Conservation (phyloP, 2,113 vertebrate genomes). For the Melanotaenia duboulayi region DNA sequence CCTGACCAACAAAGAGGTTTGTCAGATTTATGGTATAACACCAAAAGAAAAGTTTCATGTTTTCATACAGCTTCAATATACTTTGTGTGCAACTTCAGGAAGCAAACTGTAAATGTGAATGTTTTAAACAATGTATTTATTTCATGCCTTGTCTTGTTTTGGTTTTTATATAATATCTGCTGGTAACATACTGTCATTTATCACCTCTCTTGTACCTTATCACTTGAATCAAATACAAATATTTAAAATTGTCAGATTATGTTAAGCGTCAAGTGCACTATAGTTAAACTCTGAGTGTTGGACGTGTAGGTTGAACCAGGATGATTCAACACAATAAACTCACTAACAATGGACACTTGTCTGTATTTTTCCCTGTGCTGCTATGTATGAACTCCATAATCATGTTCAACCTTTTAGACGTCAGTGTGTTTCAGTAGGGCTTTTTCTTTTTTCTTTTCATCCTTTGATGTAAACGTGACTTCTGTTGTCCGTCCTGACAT, state of each 20-base stretch:
- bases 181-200: constrained; percentile 36
- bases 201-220: constrained; percentile 43
- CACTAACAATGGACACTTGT: constrained; percentile 37
- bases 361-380: background rate
- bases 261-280: constrained; percentile 45
- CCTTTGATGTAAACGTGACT: too few species aligned
- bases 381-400: background rate
- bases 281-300: constrained; percentile 46
- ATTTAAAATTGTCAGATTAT: constrained; percentile 41
- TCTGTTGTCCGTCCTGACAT: constrained; percentile 34
- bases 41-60: background rate
- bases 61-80: constrained; percentile 31
- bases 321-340: constrained; percentile 75
- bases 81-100: constrained; percentile 53
- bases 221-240: constrained; percentile 41
- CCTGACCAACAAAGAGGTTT: background rate
- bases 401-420: background rate
- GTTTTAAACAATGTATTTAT: constrained; percentile 74
- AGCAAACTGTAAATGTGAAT: constrained; percentile 67
- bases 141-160: constrained; percentile 46
- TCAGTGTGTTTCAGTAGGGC: background rate
- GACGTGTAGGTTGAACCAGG: constrained; percentile 30
- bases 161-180: constrained; percentile 41
- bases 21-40: background rate
- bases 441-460: too few species aligned